These are phyloP conservation scores for Drosophila testacea DNA, from an alignment of 2,888 invertebrate genomes.

Conservation along the genomic window DNA sequence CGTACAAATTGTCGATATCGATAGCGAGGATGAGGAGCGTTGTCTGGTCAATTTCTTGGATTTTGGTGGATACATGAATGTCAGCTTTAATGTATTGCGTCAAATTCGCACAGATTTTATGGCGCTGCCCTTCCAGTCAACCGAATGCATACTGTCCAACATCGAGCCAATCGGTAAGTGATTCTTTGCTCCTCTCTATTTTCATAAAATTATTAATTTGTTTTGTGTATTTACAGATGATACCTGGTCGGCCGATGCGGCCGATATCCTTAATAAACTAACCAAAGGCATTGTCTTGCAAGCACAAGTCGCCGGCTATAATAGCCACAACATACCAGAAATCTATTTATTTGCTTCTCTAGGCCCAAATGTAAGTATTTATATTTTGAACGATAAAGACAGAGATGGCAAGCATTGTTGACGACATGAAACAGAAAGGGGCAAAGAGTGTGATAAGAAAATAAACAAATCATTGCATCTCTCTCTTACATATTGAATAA, in stretches of 20 bases:
- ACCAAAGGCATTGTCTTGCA: constrained; percentile 94
- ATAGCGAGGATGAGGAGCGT: constrained; percentile 76
- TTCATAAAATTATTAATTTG: background rate
- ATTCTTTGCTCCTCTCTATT: too few relatives aligned
- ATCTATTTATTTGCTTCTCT: constrained; percentile 92
- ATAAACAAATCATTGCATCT: too few relatives aligned
- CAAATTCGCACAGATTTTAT: constrained; percentile 98
- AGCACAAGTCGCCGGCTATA: constrained; percentile 94
- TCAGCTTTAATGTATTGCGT: constrained; percentile 91
- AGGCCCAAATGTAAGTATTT: constrained; percentile 89
- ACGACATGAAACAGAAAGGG: background rate
- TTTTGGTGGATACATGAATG: constrained; percentile 95
- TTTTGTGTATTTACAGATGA: constrained; percentile 82
- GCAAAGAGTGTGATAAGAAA: background rate
- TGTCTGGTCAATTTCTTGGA: constrained; percentile 96
- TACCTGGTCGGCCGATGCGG: constrained; percentile 92
- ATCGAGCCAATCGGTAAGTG: constrained; percentile 91
- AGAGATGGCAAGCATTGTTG: constrained; percentile 20
- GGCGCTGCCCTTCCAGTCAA: constrained; percentile 98
- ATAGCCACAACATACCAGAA: constrained; percentile 90
- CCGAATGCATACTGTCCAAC: constrained; percentile 97
- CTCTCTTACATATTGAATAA: background rate
- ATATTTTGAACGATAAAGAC: background rate
- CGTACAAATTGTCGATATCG: constrained; percentile 91
- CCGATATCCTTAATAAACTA: constrained; percentile 91